Conservation (phyloP, 2,113 vertebrate species). For the Origma solitaria region DNA sequence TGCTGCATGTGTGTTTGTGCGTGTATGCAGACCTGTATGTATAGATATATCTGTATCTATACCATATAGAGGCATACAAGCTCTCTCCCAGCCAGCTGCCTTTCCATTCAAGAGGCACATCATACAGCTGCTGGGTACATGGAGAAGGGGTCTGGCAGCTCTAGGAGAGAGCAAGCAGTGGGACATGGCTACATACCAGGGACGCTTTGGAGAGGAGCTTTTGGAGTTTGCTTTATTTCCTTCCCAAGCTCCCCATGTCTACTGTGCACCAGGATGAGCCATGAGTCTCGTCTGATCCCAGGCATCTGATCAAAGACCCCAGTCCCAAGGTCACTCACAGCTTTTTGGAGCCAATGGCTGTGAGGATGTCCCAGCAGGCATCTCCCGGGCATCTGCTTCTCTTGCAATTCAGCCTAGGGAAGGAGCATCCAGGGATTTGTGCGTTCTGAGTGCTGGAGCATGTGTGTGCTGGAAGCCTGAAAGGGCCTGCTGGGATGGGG, state of each 20-base stretch:
- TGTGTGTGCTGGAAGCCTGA: slow-evolving; percentile 27
- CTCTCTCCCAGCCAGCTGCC: background rate
- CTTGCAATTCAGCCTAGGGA: background rate
- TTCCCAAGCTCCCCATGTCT: background rate
- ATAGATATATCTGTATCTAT: background rate
- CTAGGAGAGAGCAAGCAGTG: background rate
- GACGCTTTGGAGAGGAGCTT: background rate
- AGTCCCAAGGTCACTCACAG: background rate
- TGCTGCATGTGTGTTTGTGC: background rate
- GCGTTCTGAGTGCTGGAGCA: slow-evolving; percentile 32
- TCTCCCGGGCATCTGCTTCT: background rate
- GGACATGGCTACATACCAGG: background rate
- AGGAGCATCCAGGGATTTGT: slow-evolving; percentile 3
- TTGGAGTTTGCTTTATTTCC: background rate
- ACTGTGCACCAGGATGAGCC: background rate
- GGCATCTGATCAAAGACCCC: background rate
- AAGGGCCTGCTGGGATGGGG: background rate
- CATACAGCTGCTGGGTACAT: background rate
- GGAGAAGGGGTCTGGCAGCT: background rate
- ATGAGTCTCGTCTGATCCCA: accelerated
- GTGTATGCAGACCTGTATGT: background rate
- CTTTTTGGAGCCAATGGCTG: background rate
- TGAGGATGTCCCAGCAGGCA: background rate
- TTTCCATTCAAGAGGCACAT: background rate
- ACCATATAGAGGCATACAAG: background rate